Percentiles rank a stretch among this genome's conserved stretches.
Conservation (phyloP, 1,140 invertebrate genomes). For the Drosophila setifemur region DNA sequence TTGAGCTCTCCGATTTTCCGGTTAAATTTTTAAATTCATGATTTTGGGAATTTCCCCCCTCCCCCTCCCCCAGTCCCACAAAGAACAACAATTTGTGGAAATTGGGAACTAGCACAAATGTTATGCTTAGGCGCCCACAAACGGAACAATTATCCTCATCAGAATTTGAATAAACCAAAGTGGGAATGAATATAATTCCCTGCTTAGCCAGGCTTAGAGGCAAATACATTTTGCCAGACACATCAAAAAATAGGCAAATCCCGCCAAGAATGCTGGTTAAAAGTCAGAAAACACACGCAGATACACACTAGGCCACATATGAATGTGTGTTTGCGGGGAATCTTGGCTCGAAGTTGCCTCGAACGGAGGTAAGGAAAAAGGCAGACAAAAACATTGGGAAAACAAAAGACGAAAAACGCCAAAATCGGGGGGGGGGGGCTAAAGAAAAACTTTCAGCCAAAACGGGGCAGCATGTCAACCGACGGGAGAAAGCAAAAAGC, state of each 20-base stretch:
- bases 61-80: too few species aligned
- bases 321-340: background rate
- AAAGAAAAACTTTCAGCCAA: slow-evolving; percentile 49
- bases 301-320: slow-evolving; percentile 14
- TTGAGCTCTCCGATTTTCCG: too few species aligned
- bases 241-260: slow-evolving; percentile 32
- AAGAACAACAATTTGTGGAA: background rate
- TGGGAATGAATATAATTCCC: slow-evolving; percentile 34
- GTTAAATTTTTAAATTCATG: too few species aligned
- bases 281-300: slow-evolving; percentile 33
- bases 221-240: slow-evolving; percentile 19
- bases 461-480: slow-evolving; percentile 42
- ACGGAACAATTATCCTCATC: slow-evolving; percentile 27
- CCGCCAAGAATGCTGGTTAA: slow-evolving; percentile 39
- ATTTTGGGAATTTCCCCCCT: too few species aligned
- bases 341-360: too few species aligned
- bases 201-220: slow-evolving; percentile 30
- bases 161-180: slow-evolving; percentile 20
- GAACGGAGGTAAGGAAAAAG: background rate
- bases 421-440: slow-evolving; percentile 15
- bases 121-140: slow-evolving; percentile 7
- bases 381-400: slow-evolving; percentile 9
- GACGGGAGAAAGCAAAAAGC: background rate
- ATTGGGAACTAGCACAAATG: slow-evolving; percentile 7
- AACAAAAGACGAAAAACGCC: slow-evolving; percentile 27